Conservation (phyloP, 1,140 invertebrate genomes). For the Ridgeia piscesae region DNA sequence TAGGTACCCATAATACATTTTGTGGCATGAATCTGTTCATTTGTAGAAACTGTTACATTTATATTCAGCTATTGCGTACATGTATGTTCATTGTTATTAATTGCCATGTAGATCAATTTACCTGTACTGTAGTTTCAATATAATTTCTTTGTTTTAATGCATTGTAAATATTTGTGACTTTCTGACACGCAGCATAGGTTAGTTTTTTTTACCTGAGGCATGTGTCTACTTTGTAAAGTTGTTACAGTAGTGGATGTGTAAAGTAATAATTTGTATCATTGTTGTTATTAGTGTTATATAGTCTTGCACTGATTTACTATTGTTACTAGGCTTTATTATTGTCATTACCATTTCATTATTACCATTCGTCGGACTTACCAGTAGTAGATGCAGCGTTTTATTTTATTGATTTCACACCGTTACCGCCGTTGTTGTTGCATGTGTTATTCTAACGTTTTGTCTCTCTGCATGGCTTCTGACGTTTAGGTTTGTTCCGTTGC, state of each 20-base stretch:
- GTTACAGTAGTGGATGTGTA: not conserved
- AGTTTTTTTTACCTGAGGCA: not conserved
- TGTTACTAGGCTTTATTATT: not conserved
- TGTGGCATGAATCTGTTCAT: not conserved
- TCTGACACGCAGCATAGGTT: not conserved
- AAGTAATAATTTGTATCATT: not conserved
- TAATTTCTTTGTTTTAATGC: not conserved
- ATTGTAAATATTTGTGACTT: not conserved
- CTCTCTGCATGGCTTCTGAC: not conserved
- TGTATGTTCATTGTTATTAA: not conserved
- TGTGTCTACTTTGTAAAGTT: not conserved
- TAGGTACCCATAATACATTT: not conserved
- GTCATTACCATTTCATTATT: not conserved
- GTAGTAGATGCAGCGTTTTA: not conserved
- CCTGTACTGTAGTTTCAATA: not conserved
- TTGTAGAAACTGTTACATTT: not conserved
- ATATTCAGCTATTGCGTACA: not conserved
- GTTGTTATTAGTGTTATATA: not conserved
- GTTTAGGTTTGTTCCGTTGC: constrained; percentile 4
- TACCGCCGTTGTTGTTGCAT: not conserved
- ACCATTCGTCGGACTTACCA: not conserved
- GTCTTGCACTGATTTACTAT: not conserved
- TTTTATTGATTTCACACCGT: not conserved
- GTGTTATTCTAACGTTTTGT: constrained; percentile 6
- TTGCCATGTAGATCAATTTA: constrained; percentile 1